Base-by-base conservation (phyloP, 2,113 vertebrate genomes). In the Balaeniceps rex region DNA sequence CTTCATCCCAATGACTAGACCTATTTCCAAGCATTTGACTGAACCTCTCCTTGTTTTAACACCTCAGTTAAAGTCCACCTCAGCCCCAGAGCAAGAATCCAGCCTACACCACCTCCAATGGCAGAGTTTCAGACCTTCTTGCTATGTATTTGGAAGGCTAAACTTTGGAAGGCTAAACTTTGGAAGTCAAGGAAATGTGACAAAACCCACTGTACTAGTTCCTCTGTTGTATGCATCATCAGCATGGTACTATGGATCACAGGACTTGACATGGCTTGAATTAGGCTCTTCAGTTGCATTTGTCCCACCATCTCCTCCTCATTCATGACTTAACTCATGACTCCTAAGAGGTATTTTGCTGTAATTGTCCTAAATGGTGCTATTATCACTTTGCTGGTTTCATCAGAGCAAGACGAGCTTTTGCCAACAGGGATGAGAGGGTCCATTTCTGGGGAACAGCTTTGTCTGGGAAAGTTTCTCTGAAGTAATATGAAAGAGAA, bases 261-360 rank as follows among this genome's bases (percentile, higher is more conserved):
- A 75, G 26, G 19, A 85, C 44, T 14, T 65, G 38, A 55, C 28
- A 46, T 66, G 18, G 9, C 13, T 68, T 78, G 11, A 78, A 66
- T 63, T 46, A 75, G 26, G 8, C 64, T 61, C 33, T 79, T 74
- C 38, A 38, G 36, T 16, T 81, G 29, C 29, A 47, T 71, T 90
- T 89, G 29, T 74, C 22, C 12, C 34, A 81, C 22, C 23, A 38
- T 51, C 26, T 42, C 25, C 24, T 83, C 63, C 77, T 96, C 69
- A 91, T 95, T 96, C 85, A 82, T 83, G 22, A 90, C 49, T 60
- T 66, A 95, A 94, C 42, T 44, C 14, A 60, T 57, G 58, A 93
- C 78, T 55, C 25, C 31, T 80, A 89, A 90, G 26, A 84, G 26
- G 46, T 74, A 68, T 91, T 96, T 94, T 95, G 38, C 42, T 92